Conservation (phyloP, 2,797 vertebrate species). For the Anguilla pacifica region DNA sequence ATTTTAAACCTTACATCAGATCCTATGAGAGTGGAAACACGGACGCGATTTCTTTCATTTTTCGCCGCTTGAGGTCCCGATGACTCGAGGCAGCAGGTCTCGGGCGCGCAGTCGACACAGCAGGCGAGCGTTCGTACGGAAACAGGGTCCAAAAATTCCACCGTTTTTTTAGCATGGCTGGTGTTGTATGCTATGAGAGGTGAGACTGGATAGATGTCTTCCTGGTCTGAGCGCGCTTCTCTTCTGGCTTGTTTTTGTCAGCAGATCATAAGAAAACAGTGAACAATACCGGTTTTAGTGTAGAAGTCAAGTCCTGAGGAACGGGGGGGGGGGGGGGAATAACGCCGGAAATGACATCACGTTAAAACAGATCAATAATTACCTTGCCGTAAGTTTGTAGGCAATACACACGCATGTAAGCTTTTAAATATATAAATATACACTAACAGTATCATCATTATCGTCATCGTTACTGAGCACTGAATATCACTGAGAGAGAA, state of each 20-base stretch:
- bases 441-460: too few species aligned
- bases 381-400: not conserved
- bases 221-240: constrained; percentile 64
- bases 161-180: constrained; percentile 49
- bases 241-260: constrained; percentile 9
- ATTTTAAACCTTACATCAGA: constrained; percentile 43
- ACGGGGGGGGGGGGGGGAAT: constrained; percentile 41
- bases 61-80: constrained; percentile 45
- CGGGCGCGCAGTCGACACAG: constrained; percentile 3
- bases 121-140: constrained; percentile 28
- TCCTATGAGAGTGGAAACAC: constrained; percentile 24
- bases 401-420: too few species aligned
- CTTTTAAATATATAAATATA: too few species aligned
- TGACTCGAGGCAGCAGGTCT: constrained; percentile 13
- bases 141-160: constrained; percentile 48
- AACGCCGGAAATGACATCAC: too few species aligned
- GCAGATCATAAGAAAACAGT: not conserved
- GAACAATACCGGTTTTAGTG: not conserved
- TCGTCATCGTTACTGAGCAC: too few species aligned
- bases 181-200: constrained; percentile 30
- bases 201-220: constrained; percentile 67
- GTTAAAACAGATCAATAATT: not conserved
- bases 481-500: too few species aligned
- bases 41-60: constrained; percentile 32
- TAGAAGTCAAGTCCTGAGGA: not conserved